Base-by-base conservation (phyloP, 2,888 invertebrate species). In the Lamellibrachia columna region DNA sequence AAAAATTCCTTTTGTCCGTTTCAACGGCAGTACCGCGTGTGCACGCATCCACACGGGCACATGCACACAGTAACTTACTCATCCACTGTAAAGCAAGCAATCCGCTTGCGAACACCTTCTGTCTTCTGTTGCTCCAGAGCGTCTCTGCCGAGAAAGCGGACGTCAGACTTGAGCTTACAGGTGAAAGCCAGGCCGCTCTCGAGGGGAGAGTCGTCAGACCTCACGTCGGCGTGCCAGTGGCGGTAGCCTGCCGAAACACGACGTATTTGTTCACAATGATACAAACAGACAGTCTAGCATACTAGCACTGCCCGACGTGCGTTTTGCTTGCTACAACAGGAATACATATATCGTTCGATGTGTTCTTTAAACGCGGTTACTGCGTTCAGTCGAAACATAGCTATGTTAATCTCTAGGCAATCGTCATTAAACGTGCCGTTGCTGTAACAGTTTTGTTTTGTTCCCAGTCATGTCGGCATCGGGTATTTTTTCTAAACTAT, bases 201-300 rank as follows among this genome's bases (percentile, higher is more conserved):
- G 2, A 98, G 96, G 0, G 98, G 98, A 94, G 98, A 98, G 95
- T 99, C 98, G 94, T 98, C 98, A 0, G 98, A 97, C 94, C 98
- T 97, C 90, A 98, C 96, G 96, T 99, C 99, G 8, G 97, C 97
- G 95, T 98, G 98, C 98, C 98, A 98, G 94, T 98, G 97, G 95
- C 98, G 98, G 95, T 98, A 98, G 90, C 98, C 96, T 96, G 91
- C 22, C 2, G 9, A 55, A 55, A 55, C 4, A 55, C 9, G 55
- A 9, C 55, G 9, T 55, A 55, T 55, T 55, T 55, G 55, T 55
- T 55, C 55, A 55, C 55, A 55, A 55, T 3, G 55, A 55, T 55
- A 55, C 55, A 40, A 40, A 40, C 40, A 40, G 40, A 40, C 40
- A 40, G 40, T 40, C 40, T 40, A 40, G 40, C 40, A 40, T 40